Evolutionary conservation across 2,888 invertebrate genomes (phyloP).

Genomic region (Scaptomyza cyrtandrae): DNA sequence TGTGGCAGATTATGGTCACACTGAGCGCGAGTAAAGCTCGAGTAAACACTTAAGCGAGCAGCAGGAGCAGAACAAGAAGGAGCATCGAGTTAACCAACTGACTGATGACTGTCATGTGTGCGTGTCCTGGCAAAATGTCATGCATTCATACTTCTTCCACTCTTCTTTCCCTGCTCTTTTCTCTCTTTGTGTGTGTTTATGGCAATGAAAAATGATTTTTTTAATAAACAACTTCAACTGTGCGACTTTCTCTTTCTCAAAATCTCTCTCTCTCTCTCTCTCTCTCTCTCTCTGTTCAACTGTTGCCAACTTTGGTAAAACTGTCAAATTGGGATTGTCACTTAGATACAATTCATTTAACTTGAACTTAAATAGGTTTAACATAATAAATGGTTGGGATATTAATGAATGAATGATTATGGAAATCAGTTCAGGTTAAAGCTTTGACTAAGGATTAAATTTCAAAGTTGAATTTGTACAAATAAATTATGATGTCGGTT

Average conservation of each 20-base stretch:
- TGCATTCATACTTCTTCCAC: not conserved
- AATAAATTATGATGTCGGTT: too few relatives aligned
- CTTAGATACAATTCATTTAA: constrained; percentile 32
- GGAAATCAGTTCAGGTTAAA: too few relatives aligned
- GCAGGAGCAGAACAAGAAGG: constrained; percentile 25
- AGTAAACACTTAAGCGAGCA: constrained; percentile 71
- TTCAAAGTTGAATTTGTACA: too few relatives aligned
- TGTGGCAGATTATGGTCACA: constrained; percentile 77
- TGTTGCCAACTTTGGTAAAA: constrained; percentile 20
- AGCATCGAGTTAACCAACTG: constrained; percentile 69
- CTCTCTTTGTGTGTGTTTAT: constrained; percentile 40
- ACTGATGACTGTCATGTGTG: constrained; percentile 76
- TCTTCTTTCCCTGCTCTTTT: not conserved
- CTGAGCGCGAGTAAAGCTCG: constrained; percentile 66
- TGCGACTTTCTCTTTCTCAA: not conserved
- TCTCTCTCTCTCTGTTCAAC: not conserved
- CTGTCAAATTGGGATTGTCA: constrained; percentile 37
- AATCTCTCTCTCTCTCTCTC: constrained; percentile 6
- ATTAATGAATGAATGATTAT: not conserved
- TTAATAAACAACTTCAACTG: constrained; percentile 37
- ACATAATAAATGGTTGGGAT: not conserved
- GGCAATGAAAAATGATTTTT: constrained; percentile 70
- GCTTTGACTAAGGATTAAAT: too few relatives aligned
- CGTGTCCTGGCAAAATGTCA: constrained; percentile 40
- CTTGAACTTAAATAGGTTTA: constrained; percentile 18